A percentile compares a stretch with the other conserved stretches of the same genome.
phyloP scores from a whole-genome alignment of 1,140 invertebrate species.

The Pseudomyrmex sp. region DNA sequence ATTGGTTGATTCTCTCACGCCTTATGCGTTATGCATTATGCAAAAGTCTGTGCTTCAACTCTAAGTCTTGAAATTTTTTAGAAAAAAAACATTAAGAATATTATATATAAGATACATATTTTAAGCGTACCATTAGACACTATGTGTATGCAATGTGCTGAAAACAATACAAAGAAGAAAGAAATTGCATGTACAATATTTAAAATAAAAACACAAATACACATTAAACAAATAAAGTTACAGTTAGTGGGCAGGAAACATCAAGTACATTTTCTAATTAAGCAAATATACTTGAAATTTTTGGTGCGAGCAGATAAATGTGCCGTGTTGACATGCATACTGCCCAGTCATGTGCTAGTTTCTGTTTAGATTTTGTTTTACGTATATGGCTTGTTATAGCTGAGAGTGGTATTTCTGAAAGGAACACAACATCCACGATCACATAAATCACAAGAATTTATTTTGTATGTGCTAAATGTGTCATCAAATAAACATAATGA shows the following conservation, averaged over 20 bases:
- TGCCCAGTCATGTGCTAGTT: slow-evolving; percentile 51
- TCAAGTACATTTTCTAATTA: slow-evolving; percentile 46
- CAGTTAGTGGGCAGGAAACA: slow-evolving; percentile 9
- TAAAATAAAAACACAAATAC: neutral
- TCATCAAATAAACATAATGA: slow-evolving; percentile 38
- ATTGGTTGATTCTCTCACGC: too few species aligned
- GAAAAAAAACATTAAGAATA: slow-evolving; percentile 12
- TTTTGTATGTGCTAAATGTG: slow-evolving; percentile 41
- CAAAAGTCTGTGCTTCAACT: too few species aligned
- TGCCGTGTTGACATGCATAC: slow-evolving; percentile 66
- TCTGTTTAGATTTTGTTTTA: slow-evolving; percentile 54
- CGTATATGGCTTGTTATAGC: slow-evolving; percentile 39
- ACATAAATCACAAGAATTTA: slow-evolving; percentile 47
- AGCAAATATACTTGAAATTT: slow-evolving; percentile 54
- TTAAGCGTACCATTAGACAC: neutral
- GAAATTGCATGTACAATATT: slow-evolving; percentile 26
- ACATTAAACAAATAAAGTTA: slow-evolving; percentile 16
- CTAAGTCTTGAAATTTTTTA: too few species aligned
- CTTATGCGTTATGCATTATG: too few species aligned
- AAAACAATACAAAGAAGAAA: neutral
- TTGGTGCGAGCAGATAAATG: slow-evolving; percentile 57
- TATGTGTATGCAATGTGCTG: neutral
- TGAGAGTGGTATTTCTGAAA: slow-evolving; percentile 67
- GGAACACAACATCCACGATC: slow-evolving; percentile 61
- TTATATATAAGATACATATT: slow-evolving; percentile 1